These are phyloP conservation scores for Oncorhynchus clarkii DNA, from an alignment of 2,113 vertebrate species.

Conservation along the genomic window DNA sequence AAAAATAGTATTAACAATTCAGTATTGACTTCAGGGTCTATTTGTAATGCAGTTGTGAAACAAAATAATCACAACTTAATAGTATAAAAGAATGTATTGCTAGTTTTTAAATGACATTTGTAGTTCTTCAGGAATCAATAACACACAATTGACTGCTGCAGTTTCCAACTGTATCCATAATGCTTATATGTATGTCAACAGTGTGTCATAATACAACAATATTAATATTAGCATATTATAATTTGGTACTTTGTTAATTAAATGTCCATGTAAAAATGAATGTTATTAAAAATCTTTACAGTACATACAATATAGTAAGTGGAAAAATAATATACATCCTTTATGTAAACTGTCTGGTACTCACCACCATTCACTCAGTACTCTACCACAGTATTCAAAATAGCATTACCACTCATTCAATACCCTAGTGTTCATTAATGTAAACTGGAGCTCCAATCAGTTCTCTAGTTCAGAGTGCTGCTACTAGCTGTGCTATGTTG, in stretches of 20 bases:
- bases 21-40: neutral
- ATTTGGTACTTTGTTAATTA: constrained; percentile 32
- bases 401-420: constrained; percentile 7
- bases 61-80: constrained; percentile 22
- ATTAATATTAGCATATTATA: constrained; percentile 29
- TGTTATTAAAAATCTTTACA: constrained; percentile 43
- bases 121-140: constrained; percentile 32
- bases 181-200: constrained; percentile 20
- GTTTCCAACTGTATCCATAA: neutral
- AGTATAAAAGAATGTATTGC: constrained; percentile 44
- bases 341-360: constrained; percentile 43
- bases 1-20: too few relatives aligned
- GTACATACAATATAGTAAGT: constrained; percentile 41
- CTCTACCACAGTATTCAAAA: constrained; percentile 29
- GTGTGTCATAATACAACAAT: constrained; percentile 12
- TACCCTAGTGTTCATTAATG: constrained; percentile 32
- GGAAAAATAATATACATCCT: constrained; percentile 36
- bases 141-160: constrained; percentile 17
- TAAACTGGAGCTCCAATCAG: constrained; percentile 42
- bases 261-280: constrained; percentile 37
- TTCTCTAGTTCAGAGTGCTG: constrained; percentile 42
- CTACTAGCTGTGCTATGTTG: constrained; percentile 42
- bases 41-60: constrained; percentile 23
- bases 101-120: constrained; percentile 17
- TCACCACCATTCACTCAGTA: constrained; percentile 29